Evolutionary conservation across 1,140 invertebrate genomes (phyloP).

Genomic region (Panulirus ornatus): DNA sequence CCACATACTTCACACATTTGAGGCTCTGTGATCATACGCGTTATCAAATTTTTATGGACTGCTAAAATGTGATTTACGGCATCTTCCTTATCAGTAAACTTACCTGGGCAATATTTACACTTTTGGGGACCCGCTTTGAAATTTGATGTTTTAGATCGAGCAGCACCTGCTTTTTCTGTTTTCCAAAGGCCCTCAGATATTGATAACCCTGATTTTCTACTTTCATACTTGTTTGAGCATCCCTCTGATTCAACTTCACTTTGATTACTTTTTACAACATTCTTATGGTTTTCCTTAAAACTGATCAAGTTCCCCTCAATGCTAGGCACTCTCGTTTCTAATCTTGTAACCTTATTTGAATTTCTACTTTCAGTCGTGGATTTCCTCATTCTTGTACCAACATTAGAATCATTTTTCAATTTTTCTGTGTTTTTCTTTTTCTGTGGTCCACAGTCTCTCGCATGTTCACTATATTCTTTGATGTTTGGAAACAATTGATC

Average conservation of each 20-base stretch:
- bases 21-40: background rate
- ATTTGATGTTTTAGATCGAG: background rate
- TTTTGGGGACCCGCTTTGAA: background rate
- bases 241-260: background rate
- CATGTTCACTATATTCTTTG: slow-evolving; percentile 33
- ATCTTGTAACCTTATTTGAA: background rate
- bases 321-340: too few species aligned
- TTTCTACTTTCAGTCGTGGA: too few species aligned
- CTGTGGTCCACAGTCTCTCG: background rate
- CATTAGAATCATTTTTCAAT: background rate
- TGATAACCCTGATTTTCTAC: too few species aligned
- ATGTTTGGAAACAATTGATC: slow-evolving; percentile 20
- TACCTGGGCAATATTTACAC: slow-evolving; percentile 43
- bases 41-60: background rate
- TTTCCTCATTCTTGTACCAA: too few species aligned
- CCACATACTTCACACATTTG: slow-evolving; percentile 47
- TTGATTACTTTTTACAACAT: too few species aligned
- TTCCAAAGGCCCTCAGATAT: background rate
- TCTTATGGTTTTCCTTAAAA: background rate
- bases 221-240: background rate
- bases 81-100: background rate
- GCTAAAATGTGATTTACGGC: slow-evolving; percentile 30
- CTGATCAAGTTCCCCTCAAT: background rate
- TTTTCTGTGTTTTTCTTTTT: background rate
- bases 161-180: background rate